Conservation (phyloP, 1,140 invertebrate species). For the Solenopsis invicta region DNA sequence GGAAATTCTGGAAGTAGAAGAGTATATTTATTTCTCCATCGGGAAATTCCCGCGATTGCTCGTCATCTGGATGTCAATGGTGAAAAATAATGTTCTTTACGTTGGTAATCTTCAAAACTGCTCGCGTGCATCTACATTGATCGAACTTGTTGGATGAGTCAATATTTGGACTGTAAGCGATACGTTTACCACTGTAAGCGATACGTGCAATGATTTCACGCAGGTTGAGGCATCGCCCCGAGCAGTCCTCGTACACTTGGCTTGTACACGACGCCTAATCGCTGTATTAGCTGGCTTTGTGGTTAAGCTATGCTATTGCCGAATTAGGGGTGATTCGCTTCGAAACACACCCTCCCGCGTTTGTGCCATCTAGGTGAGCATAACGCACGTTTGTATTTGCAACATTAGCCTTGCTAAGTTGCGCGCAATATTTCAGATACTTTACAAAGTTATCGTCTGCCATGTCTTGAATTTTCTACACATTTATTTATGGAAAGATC, state of each 20-base stretch:
- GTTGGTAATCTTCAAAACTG: background rate
- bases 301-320: conserved; percentile 82
- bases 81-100: background rate
- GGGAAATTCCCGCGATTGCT: background rate
- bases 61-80: background rate
- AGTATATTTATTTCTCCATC: background rate
- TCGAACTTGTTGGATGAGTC: conserved; percentile 18
- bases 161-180: conserved; percentile 41
- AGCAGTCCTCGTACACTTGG: conserved; percentile 75
- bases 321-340: conserved; percentile 80
- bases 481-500: background rate
- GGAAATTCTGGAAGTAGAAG: background rate
- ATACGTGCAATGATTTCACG: conserved; percentile 77
- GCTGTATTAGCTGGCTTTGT: conserved; percentile 83
- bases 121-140: background rate
- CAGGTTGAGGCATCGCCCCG: conserved; percentile 71
- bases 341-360: conserved; percentile 71
- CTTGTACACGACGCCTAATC: conserved; percentile 81
- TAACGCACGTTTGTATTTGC: conserved; percentile 27
- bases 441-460: background rate
- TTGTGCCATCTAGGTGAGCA: conserved; percentile 61
- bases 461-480: background rate
- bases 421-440: background rate
- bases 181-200: conserved; percentile 66
- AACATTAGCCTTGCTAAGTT: conserved; percentile 27